These are phyloP conservation scores for Drosophila watanabei DNA, from an alignment of 1,140 invertebrate species.

Conservation along the genomic window DNA sequence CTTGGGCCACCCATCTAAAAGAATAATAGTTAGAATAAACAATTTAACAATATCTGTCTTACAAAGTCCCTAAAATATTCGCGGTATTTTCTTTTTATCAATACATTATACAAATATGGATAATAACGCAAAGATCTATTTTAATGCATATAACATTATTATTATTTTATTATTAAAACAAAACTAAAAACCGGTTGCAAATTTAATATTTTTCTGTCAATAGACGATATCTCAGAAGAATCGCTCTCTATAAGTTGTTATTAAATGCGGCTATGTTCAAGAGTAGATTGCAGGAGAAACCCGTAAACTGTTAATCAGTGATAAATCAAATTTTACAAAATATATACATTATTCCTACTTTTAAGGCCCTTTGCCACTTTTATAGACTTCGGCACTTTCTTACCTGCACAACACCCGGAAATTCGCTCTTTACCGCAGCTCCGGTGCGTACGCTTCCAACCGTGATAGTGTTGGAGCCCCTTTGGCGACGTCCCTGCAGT, in stretches of 20 bases:
- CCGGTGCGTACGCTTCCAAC: constrained; percentile 86
- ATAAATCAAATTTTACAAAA: background rate
- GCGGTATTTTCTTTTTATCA: background rate
- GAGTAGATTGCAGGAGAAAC: no score
- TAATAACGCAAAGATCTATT: no score
- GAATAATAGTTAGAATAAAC: background rate
- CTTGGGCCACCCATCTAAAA: constrained; percentile 42
- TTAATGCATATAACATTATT: background rate
- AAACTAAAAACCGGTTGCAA: no score
- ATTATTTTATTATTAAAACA: no score
- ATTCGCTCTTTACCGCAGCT: constrained; percentile 65
- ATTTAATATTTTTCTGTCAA: no score
- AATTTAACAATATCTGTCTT: background rate
- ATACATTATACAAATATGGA: background rate
- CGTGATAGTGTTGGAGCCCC: constrained; percentile 88
- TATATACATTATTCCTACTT: background rate
- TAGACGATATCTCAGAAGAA: no score
- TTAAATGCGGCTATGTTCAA: no score
- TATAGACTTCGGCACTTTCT: background rate
- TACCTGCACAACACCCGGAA: constrained; percentile 75
- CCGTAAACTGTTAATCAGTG: no score
- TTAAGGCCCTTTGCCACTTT: background rate
- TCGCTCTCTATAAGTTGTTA: no score
- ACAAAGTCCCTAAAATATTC: background rate
- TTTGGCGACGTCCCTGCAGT: constrained; percentile 83